Base-by-base conservation (phyloP, 2,797 vertebrate genomes). In the Sebastes baramenuke region DNA sequence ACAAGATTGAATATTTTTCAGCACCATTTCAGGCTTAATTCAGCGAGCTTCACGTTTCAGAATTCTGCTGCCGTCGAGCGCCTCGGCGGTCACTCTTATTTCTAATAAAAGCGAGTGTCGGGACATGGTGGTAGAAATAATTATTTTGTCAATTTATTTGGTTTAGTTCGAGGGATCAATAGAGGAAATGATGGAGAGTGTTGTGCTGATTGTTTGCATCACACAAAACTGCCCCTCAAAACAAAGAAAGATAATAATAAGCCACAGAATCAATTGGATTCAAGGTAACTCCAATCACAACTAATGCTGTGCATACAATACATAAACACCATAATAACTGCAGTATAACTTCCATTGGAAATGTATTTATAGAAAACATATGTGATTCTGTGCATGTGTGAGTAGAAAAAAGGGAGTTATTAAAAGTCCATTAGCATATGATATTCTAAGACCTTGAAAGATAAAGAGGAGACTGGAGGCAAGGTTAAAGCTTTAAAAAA, bases 21-120 rank as follows among this genome's bases (percentile, higher is more conserved):
- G 87, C 87, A 81, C 87, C 85, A 91, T 94, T 95, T 94, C 91
- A 77, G 90, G 85, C 91, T 91, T 93, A 92, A 95, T 94, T 94
- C 87, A 84, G 77, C 73, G 85, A 87, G 90, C 84, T 60, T 85
- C 89, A 25, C 75, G 87, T 90, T 92, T 91, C 85, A 82, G 71
- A 55, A 66, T 60, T 61, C 64, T 79, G 82, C 79, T 82, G 81
- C 83, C 68, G 75, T 82, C 11, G 29, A 67, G 69, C 56, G 24
- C 70, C 71, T 86, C 65, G 71, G 25, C 68, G 82, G 72, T 75
- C 85, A 77, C 36, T 69, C 75, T 82, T 70, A 36, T 79, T 82
- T 81, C 60, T 54, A 67, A 77, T 85, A 66, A 79, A 88, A 86
- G 42, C 36, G 27, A 79, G 36, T 75, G 58, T 72, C 65, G 71